Conservation (phyloP, 2,888 invertebrate species). For the Thysanoteuthis rhombus region DNA sequence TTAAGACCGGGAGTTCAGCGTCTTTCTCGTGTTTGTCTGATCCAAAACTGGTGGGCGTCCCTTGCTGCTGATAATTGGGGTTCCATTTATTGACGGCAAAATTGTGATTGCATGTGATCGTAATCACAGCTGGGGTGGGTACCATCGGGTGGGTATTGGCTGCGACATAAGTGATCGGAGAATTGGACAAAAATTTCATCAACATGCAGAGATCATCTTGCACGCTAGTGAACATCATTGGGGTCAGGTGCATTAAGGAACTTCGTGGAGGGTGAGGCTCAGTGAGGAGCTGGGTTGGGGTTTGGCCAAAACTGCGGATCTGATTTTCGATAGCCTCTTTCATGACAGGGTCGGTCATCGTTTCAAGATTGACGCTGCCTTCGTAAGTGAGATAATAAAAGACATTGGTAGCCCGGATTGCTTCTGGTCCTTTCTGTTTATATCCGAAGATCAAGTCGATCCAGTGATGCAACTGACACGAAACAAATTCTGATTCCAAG, state of each 20-base stretch:
- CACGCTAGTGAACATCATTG: conserved; percentile 98
- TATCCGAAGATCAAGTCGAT: conserved; percentile 99
- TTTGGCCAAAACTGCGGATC: conserved; percentile 97
- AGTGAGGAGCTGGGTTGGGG: conserved; percentile 95
- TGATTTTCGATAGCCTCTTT: conserved; percentile 80
- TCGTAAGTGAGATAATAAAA: conserved; percentile 99
- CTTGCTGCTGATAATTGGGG: conserved; percentile 53
- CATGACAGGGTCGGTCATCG: conserved; percentile 88
- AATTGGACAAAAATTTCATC: conserved; percentile 98
- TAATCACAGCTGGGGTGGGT: conserved; percentile 73
- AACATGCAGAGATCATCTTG: conserved; percentile 98
- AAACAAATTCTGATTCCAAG: conserved; percentile 97
- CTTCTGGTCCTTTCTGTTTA: conserved; percentile 97
- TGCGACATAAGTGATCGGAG: conserved; percentile 96
- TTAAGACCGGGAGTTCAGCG: conserved; percentile 85
- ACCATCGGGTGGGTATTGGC: conserved; percentile 87
- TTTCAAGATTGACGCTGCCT: conserved; percentile 92
- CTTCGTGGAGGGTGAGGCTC: conserved; percentile 98
- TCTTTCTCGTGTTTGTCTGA: conserved; percentile 60
- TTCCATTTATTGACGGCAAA: conserved; percentile 98
- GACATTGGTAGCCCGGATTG: conserved; percentile 95
- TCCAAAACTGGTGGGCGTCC: conserved; percentile 52
- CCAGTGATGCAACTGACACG: conserved; percentile 99
- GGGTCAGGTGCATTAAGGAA: conserved; percentile 92
- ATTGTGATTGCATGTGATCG: conserved; percentile 93